Conservation (phyloP, 2,888 invertebrate species). For the Dugesia japonica region DNA sequence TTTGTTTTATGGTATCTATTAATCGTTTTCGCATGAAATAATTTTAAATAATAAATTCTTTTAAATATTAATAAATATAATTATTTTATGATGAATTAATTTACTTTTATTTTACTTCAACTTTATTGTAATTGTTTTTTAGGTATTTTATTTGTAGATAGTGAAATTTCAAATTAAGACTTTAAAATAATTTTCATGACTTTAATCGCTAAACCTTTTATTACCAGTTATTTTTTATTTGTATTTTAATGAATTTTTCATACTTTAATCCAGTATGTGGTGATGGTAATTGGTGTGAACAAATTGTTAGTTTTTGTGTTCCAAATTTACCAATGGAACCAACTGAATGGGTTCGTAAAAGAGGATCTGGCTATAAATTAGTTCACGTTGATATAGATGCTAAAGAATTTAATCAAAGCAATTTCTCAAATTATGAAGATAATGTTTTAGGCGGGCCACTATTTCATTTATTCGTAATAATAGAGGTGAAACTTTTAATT, state of each 20-base stretch:
- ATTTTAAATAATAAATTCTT: no score
- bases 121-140: no score
- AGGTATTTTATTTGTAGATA: no score
- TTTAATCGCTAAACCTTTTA: background rate
- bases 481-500: no score
- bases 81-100: no score
- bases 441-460: background rate
- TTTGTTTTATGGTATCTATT: no score
- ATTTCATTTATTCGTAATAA: background rate
- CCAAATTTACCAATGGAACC: background rate
- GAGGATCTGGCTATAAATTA: background rate
- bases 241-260: background rate
- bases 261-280: background rate
- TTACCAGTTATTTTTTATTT: background rate
- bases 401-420: background rate
- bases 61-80: no score
- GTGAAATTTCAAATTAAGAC: no score
- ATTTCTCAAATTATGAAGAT: background rate
- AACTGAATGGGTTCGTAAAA: background rate
- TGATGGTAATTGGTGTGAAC: background rate
- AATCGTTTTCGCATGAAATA: no score
- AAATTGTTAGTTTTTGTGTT: background rate
- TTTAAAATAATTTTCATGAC: no score
- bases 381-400: background rate
- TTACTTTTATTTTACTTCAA: no score